Evolutionary conservation across 2,888 invertebrate species (phyloP).

Genomic region (Chrysodeixis includens): DNA sequence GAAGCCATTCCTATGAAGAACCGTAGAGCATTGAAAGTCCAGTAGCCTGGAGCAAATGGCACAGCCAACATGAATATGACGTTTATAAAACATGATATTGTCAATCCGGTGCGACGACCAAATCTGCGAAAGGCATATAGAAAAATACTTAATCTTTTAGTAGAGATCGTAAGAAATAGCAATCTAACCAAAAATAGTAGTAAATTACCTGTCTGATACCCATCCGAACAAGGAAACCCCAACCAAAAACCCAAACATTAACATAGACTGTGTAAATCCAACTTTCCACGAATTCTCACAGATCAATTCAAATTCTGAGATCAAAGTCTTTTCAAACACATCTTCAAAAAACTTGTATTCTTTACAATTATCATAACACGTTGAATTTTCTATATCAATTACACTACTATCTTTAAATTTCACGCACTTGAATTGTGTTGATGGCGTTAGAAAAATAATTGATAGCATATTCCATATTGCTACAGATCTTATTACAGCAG

Average conservation of each 20-base stretch:
- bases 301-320: conserved; percentile 71
- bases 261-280: conserved; percentile 69
- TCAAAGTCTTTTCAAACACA: conserved; percentile 67
- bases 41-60: conserved; percentile 90
- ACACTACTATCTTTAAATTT: conserved; percentile 57
- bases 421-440: conserved; percentile 65
- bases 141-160: too few relatives aligned
- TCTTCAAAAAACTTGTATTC: conserved; percentile 66
- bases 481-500: conserved; percentile 63
- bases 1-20: conserved; percentile 92
- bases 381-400: conserved; percentile 54
- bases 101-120: conserved; percentile 88
- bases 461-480: conserved; percentile 71
- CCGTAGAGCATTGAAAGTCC: conserved; percentile 89
- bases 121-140: conserved; percentile 61
- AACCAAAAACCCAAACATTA: conserved; percentile 73
- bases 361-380: conserved; percentile 69
- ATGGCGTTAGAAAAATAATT: conserved; percentile 70
- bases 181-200: too few relatives aligned
- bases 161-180: too few relatives aligned
- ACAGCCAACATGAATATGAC: conserved; percentile 90
- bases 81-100: conserved; percentile 91
- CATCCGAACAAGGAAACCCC: conserved; percentile 75
- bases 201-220: conserved; percentile 72
- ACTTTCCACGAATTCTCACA: conserved; percentile 72